A percentile compares a stretch with the other conserved stretches of the same genome.
phyloP scores from a whole-genome alignment of 2,113 vertebrate genomes.

The Callocephalon fimbriatum region DNA sequence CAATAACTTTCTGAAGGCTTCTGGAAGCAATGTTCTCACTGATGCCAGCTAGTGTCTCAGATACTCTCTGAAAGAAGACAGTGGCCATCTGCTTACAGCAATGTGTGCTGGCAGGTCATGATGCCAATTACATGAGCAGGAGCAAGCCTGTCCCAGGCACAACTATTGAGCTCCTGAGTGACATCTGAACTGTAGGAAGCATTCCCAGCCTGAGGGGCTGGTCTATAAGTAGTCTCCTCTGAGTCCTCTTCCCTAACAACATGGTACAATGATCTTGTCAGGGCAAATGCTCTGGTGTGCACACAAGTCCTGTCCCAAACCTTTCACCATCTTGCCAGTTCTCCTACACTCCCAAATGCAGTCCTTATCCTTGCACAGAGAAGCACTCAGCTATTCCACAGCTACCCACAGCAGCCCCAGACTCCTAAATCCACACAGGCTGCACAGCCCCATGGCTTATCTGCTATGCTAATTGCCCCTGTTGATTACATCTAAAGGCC shows the following conservation, averaged over 20 bases:
- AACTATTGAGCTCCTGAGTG: neutral
- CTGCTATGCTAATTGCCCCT: neutral
- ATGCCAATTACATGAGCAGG: neutral
- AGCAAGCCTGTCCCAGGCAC: neutral
- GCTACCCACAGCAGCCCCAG: neutral
- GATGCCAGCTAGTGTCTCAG: neutral
- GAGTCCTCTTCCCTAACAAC: neutral
- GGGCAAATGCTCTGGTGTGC: accelerated
- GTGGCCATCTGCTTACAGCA: neutral
- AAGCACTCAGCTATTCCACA: neutral
- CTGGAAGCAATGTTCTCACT: neutral
- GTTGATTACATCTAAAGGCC: neutral
- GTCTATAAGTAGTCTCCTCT: neutral
- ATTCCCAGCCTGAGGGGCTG: neutral
- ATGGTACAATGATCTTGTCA: neutral
- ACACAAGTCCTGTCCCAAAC: neutral
- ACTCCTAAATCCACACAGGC: neutral
- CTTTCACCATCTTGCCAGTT: neutral
- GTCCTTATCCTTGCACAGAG: neutral
- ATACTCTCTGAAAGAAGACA: neutral
- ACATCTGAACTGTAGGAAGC: neutral
- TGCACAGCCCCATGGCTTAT: neutral
- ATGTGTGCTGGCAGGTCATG: neutral
- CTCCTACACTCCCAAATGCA: neutral
- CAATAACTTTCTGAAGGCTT: neutral